Base-by-base conservation (phyloP, 2,113 vertebrate species). In the Clupea harengus region DNA sequence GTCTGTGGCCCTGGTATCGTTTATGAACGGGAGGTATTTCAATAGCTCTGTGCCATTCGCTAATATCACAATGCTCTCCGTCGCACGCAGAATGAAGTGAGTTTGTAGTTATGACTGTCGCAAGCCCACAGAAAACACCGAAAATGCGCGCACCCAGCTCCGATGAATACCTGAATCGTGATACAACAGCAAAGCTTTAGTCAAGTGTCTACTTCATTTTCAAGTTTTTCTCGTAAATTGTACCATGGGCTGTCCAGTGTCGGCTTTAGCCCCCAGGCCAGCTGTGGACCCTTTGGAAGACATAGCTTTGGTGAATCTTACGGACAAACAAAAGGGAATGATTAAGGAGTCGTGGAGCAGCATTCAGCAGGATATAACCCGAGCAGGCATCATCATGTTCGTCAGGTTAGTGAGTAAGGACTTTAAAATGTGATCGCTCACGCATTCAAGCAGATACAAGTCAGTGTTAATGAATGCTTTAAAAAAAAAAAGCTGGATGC, bases 311-410 rank as follows among this genome's bases (percentile, higher is more conserved):
- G 86, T 57, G 17, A 18, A 45, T 13, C 45, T 87, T 20, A 88
- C 45, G 15, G 87, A 82, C n/a, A 80, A 81, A 22, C 87, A 90
- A 25, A 85, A 81, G 28, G 75, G 86, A 54, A 45, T 88, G 75
- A 88, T 91, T 49, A 86, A 82, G 47, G 85, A 88, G 17, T 88
- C 90, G 0, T 91, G 90, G 90, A 88, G 46, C 80, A 54, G 87
- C 39, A 86, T 91, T 50, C 85, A 89, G 80, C 32, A 85, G 4
- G 89, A 91, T 22, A 89, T 89, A 81, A 88, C 86, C 5, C 89
- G 89, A 85, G 85, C 90, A 54, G 90, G 90, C 22, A 87, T 90
- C 17, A 90, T 91, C 15, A 72, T 91, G 81, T 91, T 91, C 60
- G 88, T 91, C 83, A 89, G 89, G 90, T 91, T 75, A 85, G 86